phyloP scores from a whole-genome alignment of 2,797 vertebrate genomes.

The Macropus fuliginosus region DNA sequence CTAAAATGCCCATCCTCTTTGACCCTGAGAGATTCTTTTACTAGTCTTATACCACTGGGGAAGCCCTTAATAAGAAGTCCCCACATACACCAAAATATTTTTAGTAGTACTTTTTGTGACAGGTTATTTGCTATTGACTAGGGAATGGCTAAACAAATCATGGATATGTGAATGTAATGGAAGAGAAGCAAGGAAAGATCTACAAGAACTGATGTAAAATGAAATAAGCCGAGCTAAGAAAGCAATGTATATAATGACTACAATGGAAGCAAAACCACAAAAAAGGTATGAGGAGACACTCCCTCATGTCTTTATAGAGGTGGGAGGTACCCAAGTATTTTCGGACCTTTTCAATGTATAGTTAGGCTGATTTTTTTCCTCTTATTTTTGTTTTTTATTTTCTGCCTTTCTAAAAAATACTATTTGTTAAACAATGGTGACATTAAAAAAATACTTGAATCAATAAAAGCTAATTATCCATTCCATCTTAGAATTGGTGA shows the following conservation, averaged over 20 bases:
- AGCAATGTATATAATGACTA: neutral
- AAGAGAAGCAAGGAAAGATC: neutral
- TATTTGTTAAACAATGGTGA: neutral
- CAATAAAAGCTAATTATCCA: neutral
- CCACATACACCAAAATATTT: neutral
- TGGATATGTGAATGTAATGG: neutral
- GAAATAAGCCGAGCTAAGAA: neutral
- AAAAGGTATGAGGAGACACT: neutral
- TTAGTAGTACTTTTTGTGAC: neutral
- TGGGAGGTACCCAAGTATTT: neutral
- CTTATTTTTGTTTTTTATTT: neutral
- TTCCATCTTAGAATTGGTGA: neutral
- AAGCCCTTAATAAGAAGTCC: neutral
- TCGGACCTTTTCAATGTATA: neutral
- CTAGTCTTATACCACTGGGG: neutral
- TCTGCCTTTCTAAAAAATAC: neutral
- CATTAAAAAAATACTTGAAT: neutral
- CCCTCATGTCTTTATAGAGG: neutral
- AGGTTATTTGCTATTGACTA: neutral
- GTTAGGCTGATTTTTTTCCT: neutral
- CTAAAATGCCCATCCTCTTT: neutral
- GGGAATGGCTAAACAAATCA: neutral
- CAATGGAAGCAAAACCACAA: neutral
- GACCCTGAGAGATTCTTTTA: neutral
- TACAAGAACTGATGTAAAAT: neutral